Conservation (phyloP, 2,797 vertebrate species). For the Falco rusticolus region DNA sequence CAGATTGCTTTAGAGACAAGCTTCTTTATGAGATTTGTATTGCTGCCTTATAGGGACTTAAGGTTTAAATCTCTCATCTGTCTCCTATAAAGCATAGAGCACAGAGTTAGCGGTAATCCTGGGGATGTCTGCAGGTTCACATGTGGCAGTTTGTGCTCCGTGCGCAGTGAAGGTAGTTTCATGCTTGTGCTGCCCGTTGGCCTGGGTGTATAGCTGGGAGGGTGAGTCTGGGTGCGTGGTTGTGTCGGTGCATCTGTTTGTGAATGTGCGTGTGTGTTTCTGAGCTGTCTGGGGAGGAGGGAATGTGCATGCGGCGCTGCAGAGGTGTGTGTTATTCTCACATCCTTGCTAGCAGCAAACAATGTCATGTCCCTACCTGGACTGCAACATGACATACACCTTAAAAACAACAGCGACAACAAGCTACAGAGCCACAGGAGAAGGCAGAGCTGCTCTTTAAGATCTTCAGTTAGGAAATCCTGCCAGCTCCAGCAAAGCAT, state of each 20-base stretch:
- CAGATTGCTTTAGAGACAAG: not conserved
- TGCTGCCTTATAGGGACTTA: not conserved
- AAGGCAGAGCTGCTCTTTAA: not conserved
- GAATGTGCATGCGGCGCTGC: not conserved
- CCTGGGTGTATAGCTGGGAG: not conserved
- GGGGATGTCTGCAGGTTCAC: not conserved
- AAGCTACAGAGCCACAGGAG: not conserved
- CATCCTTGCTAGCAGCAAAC: constrained; percentile 44
- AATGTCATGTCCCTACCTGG: constrained; percentile 28
- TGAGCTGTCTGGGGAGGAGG: not conserved
- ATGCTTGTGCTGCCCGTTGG: not conserved
- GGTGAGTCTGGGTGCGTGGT: not conserved
- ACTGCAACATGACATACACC: not conserved
- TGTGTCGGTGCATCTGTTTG: not conserved
- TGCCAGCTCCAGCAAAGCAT: constrained; percentile 9
- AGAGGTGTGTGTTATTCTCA: not conserved
- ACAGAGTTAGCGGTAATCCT: too few species aligned
- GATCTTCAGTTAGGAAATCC: not conserved
- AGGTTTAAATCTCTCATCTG: not conserved
- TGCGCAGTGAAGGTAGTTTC: not conserved
- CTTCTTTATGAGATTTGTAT: not conserved
- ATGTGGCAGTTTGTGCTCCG: rapidly evolving
- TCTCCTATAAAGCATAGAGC: not conserved
- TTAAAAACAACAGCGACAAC: not conserved
- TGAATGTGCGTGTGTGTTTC: rapidly evolving